phyloP scores from a whole-genome alignment of 2,888 invertebrate species.

The Torymus tubicola region DNA sequence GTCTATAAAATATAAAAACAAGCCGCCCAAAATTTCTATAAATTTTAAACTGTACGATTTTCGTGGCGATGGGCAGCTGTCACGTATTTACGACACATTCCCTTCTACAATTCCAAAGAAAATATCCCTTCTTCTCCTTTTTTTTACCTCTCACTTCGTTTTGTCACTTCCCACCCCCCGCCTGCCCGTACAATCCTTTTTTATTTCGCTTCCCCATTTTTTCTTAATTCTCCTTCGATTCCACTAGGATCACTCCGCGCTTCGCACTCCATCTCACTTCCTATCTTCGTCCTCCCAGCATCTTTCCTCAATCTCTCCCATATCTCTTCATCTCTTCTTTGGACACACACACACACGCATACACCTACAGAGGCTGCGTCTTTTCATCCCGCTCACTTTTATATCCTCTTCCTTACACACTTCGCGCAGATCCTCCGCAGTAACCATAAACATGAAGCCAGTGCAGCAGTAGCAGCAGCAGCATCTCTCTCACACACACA shows the following conservation, averaged over 20 bases:
- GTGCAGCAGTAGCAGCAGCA: too few species aligned
- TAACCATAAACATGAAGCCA: conserved; percentile 39
- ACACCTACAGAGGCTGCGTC: background rate
- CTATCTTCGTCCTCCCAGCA: background rate
- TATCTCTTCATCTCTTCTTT: conserved; percentile 46
- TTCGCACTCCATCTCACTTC: background rate
- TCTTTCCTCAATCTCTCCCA: conserved; percentile 6
- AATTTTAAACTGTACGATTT: too few species aligned
- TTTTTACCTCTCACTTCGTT: background rate
- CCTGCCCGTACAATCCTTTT: background rate
- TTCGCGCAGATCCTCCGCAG: conserved; percentile 9
- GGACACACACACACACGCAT: background rate
- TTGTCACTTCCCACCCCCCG: background rate
- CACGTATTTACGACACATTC: too few species aligned
- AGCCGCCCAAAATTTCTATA: too few species aligned
- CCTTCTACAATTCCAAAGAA: too few species aligned
- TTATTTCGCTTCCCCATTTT: background rate
- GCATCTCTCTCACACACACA: too few species aligned
- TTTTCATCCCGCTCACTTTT: conserved; percentile 20
- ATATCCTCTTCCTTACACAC: conserved; percentile 41
- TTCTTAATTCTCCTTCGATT: too few species aligned
- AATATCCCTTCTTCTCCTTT: too few species aligned
- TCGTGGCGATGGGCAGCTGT: too few species aligned
- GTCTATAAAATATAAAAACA: too few species aligned
- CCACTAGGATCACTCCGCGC: too few species aligned